These are phyloP conservation scores for Troilus luridus DNA, from an alignment of 2,888 invertebrate species.

Conservation along the genomic window DNA sequence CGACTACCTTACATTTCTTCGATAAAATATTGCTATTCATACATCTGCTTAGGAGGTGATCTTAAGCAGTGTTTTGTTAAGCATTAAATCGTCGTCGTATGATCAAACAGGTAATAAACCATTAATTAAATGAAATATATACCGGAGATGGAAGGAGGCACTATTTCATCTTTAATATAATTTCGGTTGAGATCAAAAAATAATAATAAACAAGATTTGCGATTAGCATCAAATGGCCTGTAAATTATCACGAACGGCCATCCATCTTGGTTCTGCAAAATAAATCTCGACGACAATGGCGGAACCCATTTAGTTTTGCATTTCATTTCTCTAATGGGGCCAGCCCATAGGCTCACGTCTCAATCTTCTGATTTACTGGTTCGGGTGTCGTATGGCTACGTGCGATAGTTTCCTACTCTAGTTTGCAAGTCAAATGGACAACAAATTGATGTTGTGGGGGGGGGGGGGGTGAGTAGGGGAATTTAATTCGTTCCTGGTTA, in stretches of 20 bases:
- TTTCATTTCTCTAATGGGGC: slow-evolving; percentile 53
- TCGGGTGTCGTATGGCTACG: slow-evolving; percentile 34
- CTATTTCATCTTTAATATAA: slow-evolving; percentile 46
- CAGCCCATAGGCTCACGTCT: slow-evolving; percentile 31
- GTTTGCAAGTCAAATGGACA: slow-evolving; percentile 42
- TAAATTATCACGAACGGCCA: slow-evolving; percentile 19
- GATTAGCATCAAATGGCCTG: slow-evolving; percentile 54
- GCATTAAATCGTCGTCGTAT: background rate
- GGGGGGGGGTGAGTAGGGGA: background rate
- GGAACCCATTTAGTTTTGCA: slow-evolving; percentile 50
- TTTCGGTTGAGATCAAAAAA: background rate
- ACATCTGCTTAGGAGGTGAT: background rate
- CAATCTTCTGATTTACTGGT: slow-evolving; percentile 56
- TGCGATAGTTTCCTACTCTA: background rate
- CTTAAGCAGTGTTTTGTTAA: background rate
- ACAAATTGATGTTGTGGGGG: slow-evolving; percentile 7
- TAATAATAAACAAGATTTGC: slow-evolving; percentile 37
- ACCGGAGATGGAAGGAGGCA: background rate
- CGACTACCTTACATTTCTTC: background rate
- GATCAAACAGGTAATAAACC: background rate
- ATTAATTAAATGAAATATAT: background rate
- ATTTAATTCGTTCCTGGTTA: slow-evolving; percentile 40
- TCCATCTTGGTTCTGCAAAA: slow-evolving; percentile 13
- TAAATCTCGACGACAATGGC: slow-evolving; percentile 57
- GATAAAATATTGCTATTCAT: background rate